Percentiles rank a stretch among this genome's conserved stretches.
Conservation (phyloP, 2,888 invertebrate species). For the Microctonus aethiopoides region DNA sequence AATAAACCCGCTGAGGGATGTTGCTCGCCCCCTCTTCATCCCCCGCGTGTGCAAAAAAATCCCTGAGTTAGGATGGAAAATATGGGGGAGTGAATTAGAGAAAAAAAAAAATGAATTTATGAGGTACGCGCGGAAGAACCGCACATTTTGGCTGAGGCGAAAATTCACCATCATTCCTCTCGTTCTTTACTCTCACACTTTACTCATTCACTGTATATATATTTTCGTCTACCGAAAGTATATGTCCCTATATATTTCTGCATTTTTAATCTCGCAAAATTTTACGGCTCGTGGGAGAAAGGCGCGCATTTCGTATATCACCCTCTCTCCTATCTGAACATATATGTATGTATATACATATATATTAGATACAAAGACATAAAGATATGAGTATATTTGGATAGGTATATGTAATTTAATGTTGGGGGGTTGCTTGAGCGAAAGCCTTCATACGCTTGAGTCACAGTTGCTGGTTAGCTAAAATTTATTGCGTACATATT, state of each 20-base stretch:
- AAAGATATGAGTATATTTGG: not conserved
- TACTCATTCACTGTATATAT: slow-evolving; percentile 32
- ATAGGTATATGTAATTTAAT: slow-evolving; percentile 6
- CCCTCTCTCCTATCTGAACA: slow-evolving; percentile 15
- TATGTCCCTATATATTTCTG: slow-evolving; percentile 49
- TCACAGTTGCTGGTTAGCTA: not conserved
- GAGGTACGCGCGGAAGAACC: slow-evolving; percentile 24
- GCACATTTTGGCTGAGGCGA: slow-evolving; percentile 13
- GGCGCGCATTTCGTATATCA: slow-evolving; percentile 38
- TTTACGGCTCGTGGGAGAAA: slow-evolving; percentile 47
- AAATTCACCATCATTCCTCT: slow-evolving; percentile 19
- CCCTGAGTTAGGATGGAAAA: slow-evolving; percentile 1
- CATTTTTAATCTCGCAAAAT: slow-evolving; percentile 61
- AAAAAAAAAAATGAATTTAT: slow-evolving; percentile 16
- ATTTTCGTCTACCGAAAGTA: slow-evolving; percentile 3
- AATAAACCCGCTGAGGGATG: slow-evolving; percentile 49
- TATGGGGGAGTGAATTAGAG: slow-evolving; percentile 2
- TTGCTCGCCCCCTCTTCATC: slow-evolving; percentile 7
- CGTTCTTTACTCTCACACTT: slow-evolving; percentile 16
- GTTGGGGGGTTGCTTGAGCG: not conserved
- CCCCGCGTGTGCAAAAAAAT: slow-evolving; percentile 19
- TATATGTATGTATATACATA: too few species aligned
- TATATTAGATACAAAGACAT: slow-evolving; percentile 19
- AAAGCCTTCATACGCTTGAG: slow-evolving; percentile 4
- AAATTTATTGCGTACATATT: not conserved